phyloP scores from a whole-genome alignment of 2,888 invertebrate species.

The Synanthedon formicaeformis region DNA sequence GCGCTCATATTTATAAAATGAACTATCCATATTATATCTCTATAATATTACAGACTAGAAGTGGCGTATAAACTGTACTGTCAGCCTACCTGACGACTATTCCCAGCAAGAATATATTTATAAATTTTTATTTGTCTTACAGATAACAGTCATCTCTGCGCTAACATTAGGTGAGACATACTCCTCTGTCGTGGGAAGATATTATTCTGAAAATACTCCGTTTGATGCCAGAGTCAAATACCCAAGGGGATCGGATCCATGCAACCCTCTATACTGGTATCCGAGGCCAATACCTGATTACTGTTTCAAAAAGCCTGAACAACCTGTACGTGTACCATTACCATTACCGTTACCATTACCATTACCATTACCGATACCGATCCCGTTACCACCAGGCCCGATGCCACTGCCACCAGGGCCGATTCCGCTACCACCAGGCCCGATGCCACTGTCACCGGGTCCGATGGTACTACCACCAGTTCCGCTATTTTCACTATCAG shows the following conservation, averaged over 20 bases:
- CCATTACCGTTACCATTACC: constrained; percentile 1
- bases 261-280: constrained; percentile 54
- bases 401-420: constrained; percentile 3
- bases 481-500: neutral
- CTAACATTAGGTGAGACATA: neutral
- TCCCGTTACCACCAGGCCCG: constrained; percentile 5
- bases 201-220: neutral
- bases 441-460: constrained; percentile 2
- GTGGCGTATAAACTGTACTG: no score
- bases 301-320: constrained; percentile 10
- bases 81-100: no score
- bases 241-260: constrained; percentile 25
- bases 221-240: neutral
- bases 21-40: no score
- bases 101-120: no score
- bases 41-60: no score
- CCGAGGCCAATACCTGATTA: constrained; percentile 23
- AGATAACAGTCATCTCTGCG: constrained; percentile 9
- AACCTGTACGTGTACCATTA: neutral
- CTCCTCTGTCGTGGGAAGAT: neutral
- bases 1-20: no score
- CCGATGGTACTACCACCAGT: constrained; percentile 1
- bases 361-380: constrained; percentile 1
- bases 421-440: constrained; percentile 2
- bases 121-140: neutral